These are phyloP conservation scores for Eretmocerus hayati DNA, from an alignment of 2,888 invertebrate genomes.

Conservation along the genomic window DNA sequence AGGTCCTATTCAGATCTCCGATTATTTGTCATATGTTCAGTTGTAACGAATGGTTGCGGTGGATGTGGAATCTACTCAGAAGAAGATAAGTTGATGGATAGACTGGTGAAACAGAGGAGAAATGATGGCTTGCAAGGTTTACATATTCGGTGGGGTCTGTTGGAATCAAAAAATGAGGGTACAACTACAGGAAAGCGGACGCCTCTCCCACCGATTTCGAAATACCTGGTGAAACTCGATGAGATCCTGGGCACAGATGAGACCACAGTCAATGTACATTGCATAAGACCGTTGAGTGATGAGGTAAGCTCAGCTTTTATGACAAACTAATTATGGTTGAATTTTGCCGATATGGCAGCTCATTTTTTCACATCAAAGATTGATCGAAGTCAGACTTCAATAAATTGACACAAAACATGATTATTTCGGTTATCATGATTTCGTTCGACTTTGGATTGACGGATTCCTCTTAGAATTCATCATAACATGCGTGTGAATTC, in stretches of 20 bases:
- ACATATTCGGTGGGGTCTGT: conserved; percentile 16
- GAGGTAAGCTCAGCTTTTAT: too few species aligned
- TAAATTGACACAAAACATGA: too few species aligned
- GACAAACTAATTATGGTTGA: too few species aligned
- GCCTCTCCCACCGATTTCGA: conserved; percentile 6
- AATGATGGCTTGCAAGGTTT: conserved; percentile 19
- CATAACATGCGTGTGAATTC: too few species aligned
- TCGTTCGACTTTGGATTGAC: too few species aligned
- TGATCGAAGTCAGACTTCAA: too few species aligned
- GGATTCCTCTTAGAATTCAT: too few species aligned
- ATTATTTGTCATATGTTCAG: conserved; percentile 19
- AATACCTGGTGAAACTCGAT: conserved; percentile 15
- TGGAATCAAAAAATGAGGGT: too few species aligned
- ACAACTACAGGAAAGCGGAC: too few species aligned
- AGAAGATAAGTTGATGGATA: conserved; percentile 2
- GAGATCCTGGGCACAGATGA: conserved; percentile 9
- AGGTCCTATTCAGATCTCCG: conserved; percentile 10
- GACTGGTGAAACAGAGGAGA: conserved; percentile 14
- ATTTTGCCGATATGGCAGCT: too few species aligned
- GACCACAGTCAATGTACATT: conserved; percentile 5
- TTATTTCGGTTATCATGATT: too few species aligned
- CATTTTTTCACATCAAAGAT: too few species aligned
- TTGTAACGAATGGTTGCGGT: neutral
- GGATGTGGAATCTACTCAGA: neutral
- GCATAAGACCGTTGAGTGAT: neutral